Evolutionary conservation across 2,113 vertebrate species (phyloP), one percentile per base, ranked within the genome.

Genomic region (Epinephelus fuscoguttatus): DNA sequence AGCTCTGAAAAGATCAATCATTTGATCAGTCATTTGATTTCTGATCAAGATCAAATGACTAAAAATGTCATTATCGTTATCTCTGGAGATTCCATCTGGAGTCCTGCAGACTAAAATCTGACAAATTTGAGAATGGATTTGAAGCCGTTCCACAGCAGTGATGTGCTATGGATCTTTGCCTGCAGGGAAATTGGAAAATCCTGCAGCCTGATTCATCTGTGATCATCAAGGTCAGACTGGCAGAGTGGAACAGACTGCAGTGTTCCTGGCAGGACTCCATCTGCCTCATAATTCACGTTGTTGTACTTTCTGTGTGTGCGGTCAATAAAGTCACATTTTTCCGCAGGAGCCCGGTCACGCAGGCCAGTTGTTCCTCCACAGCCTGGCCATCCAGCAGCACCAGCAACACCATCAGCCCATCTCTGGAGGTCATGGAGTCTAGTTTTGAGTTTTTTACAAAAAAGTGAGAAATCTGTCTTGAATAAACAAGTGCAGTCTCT

Each of bases 311-410:
- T 78, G 23, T 79, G 49, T 59, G 60, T 40, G 9, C 50, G 50
- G 45, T 86, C 77, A 64, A 64, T 88, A 61, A 37, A 76, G 81
- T 71, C 74, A 47, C 30, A 75, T 74, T 88, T 89, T 78, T 42
- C 21, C 61, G 67, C 76, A 68, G 12, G 77, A 25, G 12, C 4
- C 40, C 2, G 8, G 60, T 80, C 83, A 82, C 6, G 13, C 74
- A 47, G 23, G 37, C 64, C 75, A 42, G 69, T 73, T 82, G 53
- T 82, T 40, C 62, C 72, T 53, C 25, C 27, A n/a, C 37, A 6
- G 50, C 14, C 33, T 0, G 5, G 23, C 33, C 23, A 19, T 42
- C 6, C 50, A 66, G 25, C 75, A 73, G 23, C 52, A 13, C 10
- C 18, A 37, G 25, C 75, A 73, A 23, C 52, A 13, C 10, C 18